phyloP scores from a whole-genome alignment of 2,888 invertebrate species.

The Endotricha flammealis region DNA sequence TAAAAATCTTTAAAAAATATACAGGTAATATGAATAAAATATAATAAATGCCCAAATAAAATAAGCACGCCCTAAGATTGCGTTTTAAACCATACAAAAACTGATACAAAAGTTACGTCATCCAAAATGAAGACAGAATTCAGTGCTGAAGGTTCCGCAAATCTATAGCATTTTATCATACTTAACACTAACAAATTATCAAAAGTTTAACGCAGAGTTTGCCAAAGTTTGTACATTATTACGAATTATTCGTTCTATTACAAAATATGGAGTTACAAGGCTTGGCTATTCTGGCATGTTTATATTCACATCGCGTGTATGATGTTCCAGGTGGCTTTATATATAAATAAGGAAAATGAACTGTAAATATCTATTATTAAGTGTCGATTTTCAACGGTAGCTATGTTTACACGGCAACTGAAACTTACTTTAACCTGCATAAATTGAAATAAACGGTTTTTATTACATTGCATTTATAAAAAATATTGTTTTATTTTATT shows the following conservation, averaged over 20 bases:
- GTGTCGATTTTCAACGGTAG: constrained; percentile 31
- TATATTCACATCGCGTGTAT: constrained; percentile 57
- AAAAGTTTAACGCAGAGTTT: constrained; percentile 41
- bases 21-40: too few species aligned
- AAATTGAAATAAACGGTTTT: constrained; percentile 52
- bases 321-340: constrained; percentile 30
- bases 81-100: too few species aligned
- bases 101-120: too few species aligned
- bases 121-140: constrained; percentile 1
- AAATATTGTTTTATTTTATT: too few species aligned
- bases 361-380: constrained; percentile 34
- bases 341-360: constrained; percentile 30
- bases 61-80: too few species aligned
- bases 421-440: constrained; percentile 49
- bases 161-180: constrained; percentile 12
- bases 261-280: constrained; percentile 54
- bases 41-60: too few species aligned
- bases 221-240: constrained; percentile 66
- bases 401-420: constrained; percentile 25
- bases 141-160: neutral
- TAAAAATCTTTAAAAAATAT: too few species aligned
- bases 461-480: too few species aligned
- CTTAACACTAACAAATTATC: constrained; percentile 46
- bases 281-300: constrained; percentile 46
- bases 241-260: constrained; percentile 70